Percentiles rank a stretch among this genome's conserved stretches.
These are phyloP conservation scores for Orius laevigatus DNA, from an alignment of 1,140 invertebrate genomes.

Conservation along the genomic window DNA sequence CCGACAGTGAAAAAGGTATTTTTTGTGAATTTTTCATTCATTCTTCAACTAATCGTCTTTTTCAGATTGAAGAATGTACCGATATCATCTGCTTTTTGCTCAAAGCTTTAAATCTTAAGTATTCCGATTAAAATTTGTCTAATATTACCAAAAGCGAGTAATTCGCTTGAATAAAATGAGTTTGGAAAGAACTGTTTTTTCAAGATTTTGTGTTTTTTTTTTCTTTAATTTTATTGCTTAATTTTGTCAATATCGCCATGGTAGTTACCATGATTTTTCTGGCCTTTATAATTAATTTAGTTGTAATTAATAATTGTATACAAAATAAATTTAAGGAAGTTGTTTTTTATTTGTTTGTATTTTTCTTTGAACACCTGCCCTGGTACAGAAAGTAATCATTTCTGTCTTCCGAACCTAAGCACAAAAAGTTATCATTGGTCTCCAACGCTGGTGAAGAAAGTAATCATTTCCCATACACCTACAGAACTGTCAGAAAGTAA, in stretches of 20 bases:
- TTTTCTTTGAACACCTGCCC: too few relatives aligned
- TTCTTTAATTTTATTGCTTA: not conserved
- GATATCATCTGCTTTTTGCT: slow-evolving; percentile 77
- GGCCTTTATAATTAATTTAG: not conserved
- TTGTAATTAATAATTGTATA: too few relatives aligned
- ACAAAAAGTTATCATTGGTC: too few relatives aligned
- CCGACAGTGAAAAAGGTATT: slow-evolving; percentile 72
- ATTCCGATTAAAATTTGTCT: slow-evolving; percentile 24
- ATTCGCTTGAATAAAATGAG: too few relatives aligned
- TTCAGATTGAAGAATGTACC: slow-evolving; percentile 75
- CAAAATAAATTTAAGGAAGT: too few relatives aligned
- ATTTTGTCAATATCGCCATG: not conserved
- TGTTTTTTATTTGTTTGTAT: too few relatives aligned
- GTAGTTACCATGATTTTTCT: not conserved
- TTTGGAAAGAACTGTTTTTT: slow-evolving; percentile 4
- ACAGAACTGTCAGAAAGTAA: too few relatives aligned
- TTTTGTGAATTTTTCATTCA: not conserved
- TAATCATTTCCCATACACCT: too few relatives aligned
- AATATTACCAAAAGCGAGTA: slow-evolving; percentile 1
- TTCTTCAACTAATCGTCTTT: slow-evolving; percentile 23
- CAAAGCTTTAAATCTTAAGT: slow-evolving; percentile 53
- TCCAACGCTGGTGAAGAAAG: too few relatives aligned
- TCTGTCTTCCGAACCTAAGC: too few relatives aligned
- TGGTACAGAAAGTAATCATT: too few relatives aligned
- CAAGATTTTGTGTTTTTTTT: slow-evolving; percentile 7